Conservation (phyloP, 2,113 vertebrate genomes). For the Ceyx melanurus region DNA sequence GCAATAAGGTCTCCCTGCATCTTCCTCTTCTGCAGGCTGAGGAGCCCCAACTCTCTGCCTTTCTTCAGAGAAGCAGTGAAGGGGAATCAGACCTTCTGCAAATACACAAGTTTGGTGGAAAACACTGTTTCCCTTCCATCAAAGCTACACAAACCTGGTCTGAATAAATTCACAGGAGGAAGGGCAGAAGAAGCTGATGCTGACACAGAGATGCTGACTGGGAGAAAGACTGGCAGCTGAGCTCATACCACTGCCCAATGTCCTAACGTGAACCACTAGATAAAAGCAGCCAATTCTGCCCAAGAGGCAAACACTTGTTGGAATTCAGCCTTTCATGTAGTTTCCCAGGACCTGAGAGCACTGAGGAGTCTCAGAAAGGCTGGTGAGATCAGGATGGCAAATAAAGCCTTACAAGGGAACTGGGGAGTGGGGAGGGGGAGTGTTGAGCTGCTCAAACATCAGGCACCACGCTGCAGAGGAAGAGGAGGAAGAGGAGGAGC, state of each 20-base stretch:
- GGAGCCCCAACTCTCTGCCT: not conserved
- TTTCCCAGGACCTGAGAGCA: not conserved
- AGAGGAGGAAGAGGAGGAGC: not conserved
- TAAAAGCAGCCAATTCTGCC: not conserved
- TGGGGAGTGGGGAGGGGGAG: rapidly evolving
- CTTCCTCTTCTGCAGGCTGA: not conserved
- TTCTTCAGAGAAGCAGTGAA: not conserved
- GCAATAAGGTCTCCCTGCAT: not conserved
- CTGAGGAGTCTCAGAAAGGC: not conserved
- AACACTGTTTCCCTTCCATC: not conserved
- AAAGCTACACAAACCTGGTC: not conserved
- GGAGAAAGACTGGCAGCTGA: not conserved
- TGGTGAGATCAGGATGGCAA: not conserved
- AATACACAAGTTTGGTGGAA: not conserved
- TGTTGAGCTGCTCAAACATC: not conserved
- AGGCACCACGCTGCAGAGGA: not conserved
- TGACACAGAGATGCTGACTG: not conserved
- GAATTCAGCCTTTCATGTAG: not conserved
- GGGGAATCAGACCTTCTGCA: not conserved
- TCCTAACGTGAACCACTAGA: not conserved
- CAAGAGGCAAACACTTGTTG: not conserved
- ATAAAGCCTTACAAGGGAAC: not conserved
- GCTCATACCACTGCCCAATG: not conserved
- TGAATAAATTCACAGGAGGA: not conserved
- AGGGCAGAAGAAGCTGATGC: not conserved